Percentiles rank a stretch among this genome's conserved stretches.
These are phyloP conservation scores for Phortica magna DNA, from an alignment of 2,888 invertebrate species.

Conservation along the genomic window DNA sequence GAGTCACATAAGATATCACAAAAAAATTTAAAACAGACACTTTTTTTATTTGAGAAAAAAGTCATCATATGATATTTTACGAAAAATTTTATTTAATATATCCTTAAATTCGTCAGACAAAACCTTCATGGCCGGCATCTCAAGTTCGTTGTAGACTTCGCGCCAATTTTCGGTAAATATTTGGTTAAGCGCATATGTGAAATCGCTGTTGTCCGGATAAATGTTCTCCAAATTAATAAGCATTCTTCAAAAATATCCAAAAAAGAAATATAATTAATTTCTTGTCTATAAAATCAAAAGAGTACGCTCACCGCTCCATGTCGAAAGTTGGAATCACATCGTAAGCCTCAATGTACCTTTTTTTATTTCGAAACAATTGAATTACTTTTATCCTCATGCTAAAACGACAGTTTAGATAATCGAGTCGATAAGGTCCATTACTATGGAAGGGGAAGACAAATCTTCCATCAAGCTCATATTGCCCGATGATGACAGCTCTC, in stretches of 20 bases:
- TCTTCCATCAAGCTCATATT: conserved; percentile 41
- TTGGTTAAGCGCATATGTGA: too few relatives aligned
- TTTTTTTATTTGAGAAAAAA: too few relatives aligned
- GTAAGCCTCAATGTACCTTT: not conserved
- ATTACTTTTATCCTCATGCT: conserved; percentile 6
- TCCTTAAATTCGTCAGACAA: too few relatives aligned
- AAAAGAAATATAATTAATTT: not conserved
- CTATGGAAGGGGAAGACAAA: conserved; percentile 38
- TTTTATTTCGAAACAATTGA: not conserved
- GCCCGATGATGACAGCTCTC: conserved; percentile 35
- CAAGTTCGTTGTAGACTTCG: too few relatives aligned
- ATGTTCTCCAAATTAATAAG: not conserved
- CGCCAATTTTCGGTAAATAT: too few relatives aligned
- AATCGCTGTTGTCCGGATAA: too few relatives aligned
- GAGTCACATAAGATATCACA: too few relatives aligned
- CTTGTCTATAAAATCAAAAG: not conserved
- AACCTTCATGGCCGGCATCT: too few relatives aligned
- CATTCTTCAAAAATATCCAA: not conserved
- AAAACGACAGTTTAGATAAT: conserved; percentile 42
- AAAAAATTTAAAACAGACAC: too few relatives aligned
- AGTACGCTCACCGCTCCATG: not conserved
- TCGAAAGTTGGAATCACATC: not conserved
- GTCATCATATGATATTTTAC: too few relatives aligned
- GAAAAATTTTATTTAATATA: too few relatives aligned
- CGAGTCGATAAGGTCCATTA: conserved; percentile 34